A percentile compares a stretch with the other conserved stretches of the same genome.
These are phyloP conservation scores for Apogon hyalosoma DNA, from an alignment of 2,797 vertebrate species.

Conservation along the genomic window DNA sequence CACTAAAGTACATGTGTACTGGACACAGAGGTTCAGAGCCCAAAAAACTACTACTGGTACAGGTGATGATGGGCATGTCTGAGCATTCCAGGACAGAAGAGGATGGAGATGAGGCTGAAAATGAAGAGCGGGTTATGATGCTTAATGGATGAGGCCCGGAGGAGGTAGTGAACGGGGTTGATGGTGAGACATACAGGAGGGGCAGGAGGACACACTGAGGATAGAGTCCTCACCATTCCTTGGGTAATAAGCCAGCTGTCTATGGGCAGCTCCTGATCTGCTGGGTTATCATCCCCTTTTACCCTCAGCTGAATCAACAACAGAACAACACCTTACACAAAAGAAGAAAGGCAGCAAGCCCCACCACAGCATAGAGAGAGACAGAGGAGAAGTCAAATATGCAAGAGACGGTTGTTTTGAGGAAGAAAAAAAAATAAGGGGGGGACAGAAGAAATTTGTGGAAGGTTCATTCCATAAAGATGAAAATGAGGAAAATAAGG, in stretches of 20 bases:
- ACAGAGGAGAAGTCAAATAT: constrained; percentile 73
- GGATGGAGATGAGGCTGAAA: constrained; percentile 51
- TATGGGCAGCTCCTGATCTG: constrained; percentile 97
- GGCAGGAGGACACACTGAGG: constrained; percentile 79
- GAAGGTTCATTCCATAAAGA: constrained; percentile 66
- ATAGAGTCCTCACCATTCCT: constrained; percentile 99
- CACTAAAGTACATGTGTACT: constrained; percentile 33
- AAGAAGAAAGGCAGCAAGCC: constrained; percentile 72
- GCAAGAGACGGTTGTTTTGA: constrained; percentile 51
- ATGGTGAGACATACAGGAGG: constrained; percentile 44
- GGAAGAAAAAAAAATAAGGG: constrained; percentile 21
- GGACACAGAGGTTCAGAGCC: constrained; percentile 14
- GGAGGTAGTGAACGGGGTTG: constrained; percentile 40
- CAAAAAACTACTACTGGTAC: not conserved
- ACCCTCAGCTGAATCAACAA: constrained; percentile 96
- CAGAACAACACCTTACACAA: constrained; percentile 90
- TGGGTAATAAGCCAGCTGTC: constrained; percentile 99
- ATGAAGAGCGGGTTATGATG: constrained; percentile 50
- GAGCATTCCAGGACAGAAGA: constrained; percentile 29
- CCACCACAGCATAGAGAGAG: constrained; percentile 76
- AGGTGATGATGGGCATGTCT: constrained; percentile 28
- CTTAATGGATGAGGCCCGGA: constrained; percentile 40
- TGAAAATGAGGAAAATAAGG: constrained; percentile 61
- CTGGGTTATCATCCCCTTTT: constrained; percentile 90
- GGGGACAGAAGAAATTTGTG: constrained; percentile 25